Base-by-base conservation (phyloP, 2,888 invertebrate genomes). In the Rotaria sp. region DNA sequence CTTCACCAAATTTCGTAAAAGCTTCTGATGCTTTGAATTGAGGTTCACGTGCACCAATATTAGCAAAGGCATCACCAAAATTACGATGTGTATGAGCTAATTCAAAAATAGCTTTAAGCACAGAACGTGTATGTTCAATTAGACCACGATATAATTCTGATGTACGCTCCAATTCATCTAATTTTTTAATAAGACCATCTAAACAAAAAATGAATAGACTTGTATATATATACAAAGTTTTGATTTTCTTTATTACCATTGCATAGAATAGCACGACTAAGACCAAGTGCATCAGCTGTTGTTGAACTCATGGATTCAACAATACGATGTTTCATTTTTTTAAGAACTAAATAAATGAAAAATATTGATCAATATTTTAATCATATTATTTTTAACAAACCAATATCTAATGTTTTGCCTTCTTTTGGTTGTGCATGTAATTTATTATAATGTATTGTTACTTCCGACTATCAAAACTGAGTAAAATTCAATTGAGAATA, bases 381-480 rank as follows among this genome's bases (percentile, higher is more conserved):
- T 41, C 2, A 38, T 38, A 38, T 59, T 8, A 8, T 48, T 30
- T 15, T 5, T 35, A 26, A 35, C 89, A 88, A 87, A 91, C 91
- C 89, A 84, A 99, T 97, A 90, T 99, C 99, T 84, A 99, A 92
- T 0, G 95, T 94, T 90, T 96, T 96, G 10, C 98, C 98, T 91
- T 98, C 96, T 87, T 95, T 94, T 0, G 96, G 96, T 92, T 98
- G 97, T 0, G 97, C 97, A 92, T 99, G 98, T 0, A 99, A 93
- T 91, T 99, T 98, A 92, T 99, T 99, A 91, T 97, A 98, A 90
- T 96, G 96, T 88, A 99, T 95, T 59, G 94, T 94, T 2, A 99
- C 97, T 92, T 96, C 95, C 84, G 94, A 94, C 94, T 95, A 88
- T 15, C 1, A 67, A 67, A 35, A 67, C 15, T 4, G 3, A 35